Conservation (phyloP, 2,113 vertebrate genomes). For the Antechinus stuartii region DNA sequence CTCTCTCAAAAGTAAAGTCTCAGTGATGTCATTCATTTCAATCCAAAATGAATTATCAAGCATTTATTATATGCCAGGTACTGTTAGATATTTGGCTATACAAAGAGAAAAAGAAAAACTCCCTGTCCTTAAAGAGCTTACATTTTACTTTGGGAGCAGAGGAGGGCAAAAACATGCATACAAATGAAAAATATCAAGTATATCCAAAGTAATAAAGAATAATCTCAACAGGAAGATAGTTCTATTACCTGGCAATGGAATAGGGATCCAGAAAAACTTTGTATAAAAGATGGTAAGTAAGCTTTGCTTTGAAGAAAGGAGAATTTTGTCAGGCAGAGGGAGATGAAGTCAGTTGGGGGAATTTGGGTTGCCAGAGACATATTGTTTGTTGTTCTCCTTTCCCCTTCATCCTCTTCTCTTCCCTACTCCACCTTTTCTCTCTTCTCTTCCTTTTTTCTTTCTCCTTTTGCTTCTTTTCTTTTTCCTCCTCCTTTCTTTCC, state of each 20-base stretch:
- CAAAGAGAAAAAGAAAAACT: not conserved
- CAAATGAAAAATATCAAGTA: not conserved
- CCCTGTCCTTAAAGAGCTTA: not conserved
- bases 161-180: not conserved
- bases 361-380: not conserved
- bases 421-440: too few species aligned
- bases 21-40: too few species aligned
- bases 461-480: too few species aligned
- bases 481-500: not conserved
- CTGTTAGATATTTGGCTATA: not conserved
- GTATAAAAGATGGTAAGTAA: not conserved
- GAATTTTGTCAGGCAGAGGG: not conserved
- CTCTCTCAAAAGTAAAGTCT: too few species aligned
- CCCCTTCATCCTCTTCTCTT: not conserved
- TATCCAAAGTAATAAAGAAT: not conserved
- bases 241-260: not conserved
- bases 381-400: not conserved
- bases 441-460: not conserved
- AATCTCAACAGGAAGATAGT: not conserved
- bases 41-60: not conserved
- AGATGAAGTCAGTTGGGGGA: not conserved
- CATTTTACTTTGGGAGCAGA: not conserved
- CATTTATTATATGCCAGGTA: too few species aligned
- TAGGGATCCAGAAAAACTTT: not conserved
- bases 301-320: not conserved